Evolutionary conservation across 53 echinoderm and acorn worm genomes (phyloP), one percentile per base, ranked within the genome.

Genomic region (Zoroaster sp.): DNA sequence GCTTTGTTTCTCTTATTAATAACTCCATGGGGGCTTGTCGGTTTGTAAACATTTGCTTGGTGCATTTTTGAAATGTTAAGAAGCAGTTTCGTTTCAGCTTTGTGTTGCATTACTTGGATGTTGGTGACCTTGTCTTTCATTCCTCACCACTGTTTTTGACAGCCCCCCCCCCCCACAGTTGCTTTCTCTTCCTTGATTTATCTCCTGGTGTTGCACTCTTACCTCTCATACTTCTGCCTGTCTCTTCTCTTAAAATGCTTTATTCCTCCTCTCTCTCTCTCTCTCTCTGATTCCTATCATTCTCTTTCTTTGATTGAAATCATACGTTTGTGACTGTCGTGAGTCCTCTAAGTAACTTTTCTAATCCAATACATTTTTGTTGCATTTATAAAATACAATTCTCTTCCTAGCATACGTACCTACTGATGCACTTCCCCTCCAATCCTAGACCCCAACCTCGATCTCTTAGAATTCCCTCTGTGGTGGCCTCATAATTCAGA

Each of bases 401-500:
- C n/a, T n/a, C n/a, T n/a, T n/a, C n/a, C n/a, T n/a, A n/a, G n/a
- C n/a, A n/a, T n/a, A n/a, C n/a, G n/a, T n/a, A n/a, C n/a, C n/a
- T n/a, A n/a, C n/a, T n/a, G n/a, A n/a, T n/a, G n/a, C n/a, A n/a
- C n/a, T n/a, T n/a, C n/a, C 42, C 81, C 31, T 18, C 66, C 42
- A 40, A 17, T 49, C 68, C 46, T 9, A 85, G 46, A 33, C 69
- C 85, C 85, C 34, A 46, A 63, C 63, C 4, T 18, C 5, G 21
- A 63, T 63, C 37, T 46, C 35, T 70, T 85, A 49, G 69, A 21
- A 47, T 85, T 85, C 35, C 85, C 85, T 85, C 85, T 25, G 85
- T 69, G 85, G 85, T 85, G 85, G 85, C 85, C 85, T 49, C 71
- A 85, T 85, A 85, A 85, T 85, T 85, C 85, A 85, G 85, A 70